These are phyloP conservation scores for Drosophila littoralis DNA, from an alignment of 1,140 invertebrate species.

Conservation along the genomic window DNA sequence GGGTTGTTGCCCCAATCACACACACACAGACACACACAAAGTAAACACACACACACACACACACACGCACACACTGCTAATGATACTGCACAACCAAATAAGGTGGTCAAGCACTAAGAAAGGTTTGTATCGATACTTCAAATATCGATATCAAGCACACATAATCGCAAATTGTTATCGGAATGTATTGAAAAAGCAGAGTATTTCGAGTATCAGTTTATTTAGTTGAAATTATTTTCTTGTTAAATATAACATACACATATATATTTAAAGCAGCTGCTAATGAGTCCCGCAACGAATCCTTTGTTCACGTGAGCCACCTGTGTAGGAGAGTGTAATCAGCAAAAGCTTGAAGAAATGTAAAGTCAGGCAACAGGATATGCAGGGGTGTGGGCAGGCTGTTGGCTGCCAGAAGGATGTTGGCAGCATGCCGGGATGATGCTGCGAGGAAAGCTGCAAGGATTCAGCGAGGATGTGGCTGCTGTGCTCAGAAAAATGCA, in stretches of 20 bases:
- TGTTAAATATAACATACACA: too few relatives aligned
- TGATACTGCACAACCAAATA: slow-evolving; percentile 28
- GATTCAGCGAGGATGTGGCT: slow-evolving; percentile 14
- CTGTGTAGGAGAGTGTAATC: slow-evolving; percentile 49
- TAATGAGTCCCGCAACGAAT: too few relatives aligned
- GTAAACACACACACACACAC: not conserved
- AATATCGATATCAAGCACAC: not conserved
- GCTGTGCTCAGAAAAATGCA: slow-evolving; percentile 65
- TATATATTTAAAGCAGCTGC: too few relatives aligned
- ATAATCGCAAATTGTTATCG: not conserved
- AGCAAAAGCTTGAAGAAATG: slow-evolving; percentile 19
- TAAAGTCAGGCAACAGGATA: slow-evolving; percentile 21
- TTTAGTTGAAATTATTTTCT: too few relatives aligned
- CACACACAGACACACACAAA: not conserved
- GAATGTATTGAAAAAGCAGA: too few relatives aligned
- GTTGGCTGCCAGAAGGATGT: slow-evolving; percentile 10
- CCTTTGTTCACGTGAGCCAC: too few relatives aligned
- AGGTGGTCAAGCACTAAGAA: not conserved
- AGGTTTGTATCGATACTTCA: not conserved
- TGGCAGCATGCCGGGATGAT: slow-evolving; percentile 1
- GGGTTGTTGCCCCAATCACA: slow-evolving; percentile 68
- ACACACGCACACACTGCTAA: slow-evolving; percentile 5
- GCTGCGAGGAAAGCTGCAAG: slow-evolving; percentile 30
- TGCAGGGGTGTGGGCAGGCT: slow-evolving; percentile 24
- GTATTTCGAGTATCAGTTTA: too few relatives aligned